Conservation (phyloP, 2,888 invertebrate species). For the Sisyra terminalis region DNA sequence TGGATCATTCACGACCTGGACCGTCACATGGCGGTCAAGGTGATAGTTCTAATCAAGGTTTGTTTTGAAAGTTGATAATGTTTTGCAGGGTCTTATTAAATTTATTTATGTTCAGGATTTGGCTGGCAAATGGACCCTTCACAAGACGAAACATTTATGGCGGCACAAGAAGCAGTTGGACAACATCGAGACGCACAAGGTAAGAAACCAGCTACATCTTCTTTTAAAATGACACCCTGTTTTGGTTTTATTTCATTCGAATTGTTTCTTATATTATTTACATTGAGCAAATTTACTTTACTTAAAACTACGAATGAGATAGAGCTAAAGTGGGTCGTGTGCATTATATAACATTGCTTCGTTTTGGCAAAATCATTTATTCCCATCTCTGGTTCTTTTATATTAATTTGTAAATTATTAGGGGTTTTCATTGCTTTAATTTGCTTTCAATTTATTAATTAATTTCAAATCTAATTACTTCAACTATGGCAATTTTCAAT, state of each 20-base stretch:
- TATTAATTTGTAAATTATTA: not conserved
- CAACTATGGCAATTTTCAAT: too few relatives aligned
- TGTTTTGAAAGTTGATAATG: conserved; percentile 22
- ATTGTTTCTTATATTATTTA: not conserved
- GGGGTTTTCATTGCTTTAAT: too few relatives aligned
- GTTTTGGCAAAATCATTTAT: conserved; percentile 4
- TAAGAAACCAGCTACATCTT: conserved; percentile 35
- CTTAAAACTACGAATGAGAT: too few relatives aligned
- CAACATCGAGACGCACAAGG: conserved; percentile 83
- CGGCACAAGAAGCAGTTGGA: conserved; percentile 59
- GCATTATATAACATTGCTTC: conserved; percentile 3
- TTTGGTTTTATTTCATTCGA: conserved; percentile 1
- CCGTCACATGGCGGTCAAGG: conserved; percentile 48
- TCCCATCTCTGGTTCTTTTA: conserved; percentile 4
- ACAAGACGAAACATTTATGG: conserved; percentile 75
- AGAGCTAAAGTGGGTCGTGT: not conserved
- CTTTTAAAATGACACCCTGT: not conserved
- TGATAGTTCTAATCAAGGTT: conserved; percentile 57
- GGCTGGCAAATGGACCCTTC: conserved; percentile 70
- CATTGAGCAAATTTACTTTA: too few relatives aligned
- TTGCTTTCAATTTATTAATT: too few relatives aligned
- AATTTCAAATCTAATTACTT: too few relatives aligned
- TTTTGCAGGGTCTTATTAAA: too few relatives aligned
- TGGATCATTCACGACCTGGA: conserved; percentile 50
- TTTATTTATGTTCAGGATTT: conserved; percentile 44